Conservation (phyloP, 2,797 vertebrate genomes). For the Octomys mimax region DNA sequence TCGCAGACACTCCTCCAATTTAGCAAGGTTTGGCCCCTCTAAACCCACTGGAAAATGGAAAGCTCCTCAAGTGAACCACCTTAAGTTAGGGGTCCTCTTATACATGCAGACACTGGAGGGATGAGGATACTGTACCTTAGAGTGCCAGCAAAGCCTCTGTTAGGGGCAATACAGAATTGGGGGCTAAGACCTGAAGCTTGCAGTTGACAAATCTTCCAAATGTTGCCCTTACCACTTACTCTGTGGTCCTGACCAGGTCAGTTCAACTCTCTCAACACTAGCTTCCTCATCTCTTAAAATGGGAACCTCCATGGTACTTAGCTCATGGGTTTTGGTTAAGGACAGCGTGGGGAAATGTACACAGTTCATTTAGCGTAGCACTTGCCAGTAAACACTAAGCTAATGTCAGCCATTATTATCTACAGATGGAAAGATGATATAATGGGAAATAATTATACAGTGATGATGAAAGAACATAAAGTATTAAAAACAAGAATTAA, state of each 20-base stretch:
- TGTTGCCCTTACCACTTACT: background rate
- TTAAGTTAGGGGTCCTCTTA: background rate
- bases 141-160: background rate
- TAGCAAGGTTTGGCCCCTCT: too few species aligned
- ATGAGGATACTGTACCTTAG: background rate
- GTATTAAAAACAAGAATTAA: background rate
- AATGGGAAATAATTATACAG: background rate
- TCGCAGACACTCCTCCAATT: background rate
- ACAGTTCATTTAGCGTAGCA: background rate
- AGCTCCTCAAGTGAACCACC: background rate
- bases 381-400: background rate
- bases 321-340: background rate
- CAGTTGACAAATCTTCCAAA: background rate
- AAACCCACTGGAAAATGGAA: background rate
- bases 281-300: background rate
- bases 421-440: background rate
- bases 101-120: background rate
- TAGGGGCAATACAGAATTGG: background rate
- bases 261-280: background rate
- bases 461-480: background rate
- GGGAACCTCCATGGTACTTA: background rate
- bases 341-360: background rate
- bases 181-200: background rate
- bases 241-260: background rate
- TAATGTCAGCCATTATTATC: background rate